A percentile compares a stretch with the other conserved stretches of the same genome.
Conservation (phyloP, 2,797 vertebrate genomes). For the Myoxocephalus aenaeus region DNA sequence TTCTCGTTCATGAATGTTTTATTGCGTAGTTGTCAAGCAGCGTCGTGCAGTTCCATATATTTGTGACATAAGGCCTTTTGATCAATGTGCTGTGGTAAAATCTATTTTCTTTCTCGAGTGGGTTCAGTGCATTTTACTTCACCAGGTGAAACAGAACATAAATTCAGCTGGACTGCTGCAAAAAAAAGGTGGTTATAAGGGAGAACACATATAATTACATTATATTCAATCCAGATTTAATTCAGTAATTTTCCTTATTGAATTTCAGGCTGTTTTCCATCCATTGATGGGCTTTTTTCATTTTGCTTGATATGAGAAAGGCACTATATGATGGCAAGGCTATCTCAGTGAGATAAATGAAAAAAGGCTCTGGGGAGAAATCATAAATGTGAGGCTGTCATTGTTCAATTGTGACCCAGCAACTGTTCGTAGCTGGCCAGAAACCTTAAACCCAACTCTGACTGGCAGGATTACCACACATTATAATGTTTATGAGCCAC, state of each 20-base stretch:
- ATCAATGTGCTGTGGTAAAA: slow-evolving; percentile 24
- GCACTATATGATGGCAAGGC: slow-evolving; percentile 36
- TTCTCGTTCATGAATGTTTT: background rate
- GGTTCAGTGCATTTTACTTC: slow-evolving; percentile 27
- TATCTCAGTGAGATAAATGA: slow-evolving; percentile 50
- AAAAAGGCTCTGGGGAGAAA: slow-evolving; percentile 50
- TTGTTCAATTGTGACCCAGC: slow-evolving; percentile 42
- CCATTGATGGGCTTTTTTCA: slow-evolving; percentile 39
- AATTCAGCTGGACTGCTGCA: background rate
- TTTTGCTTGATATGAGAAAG: slow-evolving; percentile 49
- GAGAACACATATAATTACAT: slow-evolving; percentile 15
- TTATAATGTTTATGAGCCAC: background rate
- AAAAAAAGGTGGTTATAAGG: slow-evolving; percentile 3
- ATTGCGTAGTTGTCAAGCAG: slow-evolving; percentile 1
- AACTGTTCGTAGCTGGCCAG: background rate
- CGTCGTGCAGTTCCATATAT: background rate
- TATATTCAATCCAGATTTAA: slow-evolving; percentile 37
- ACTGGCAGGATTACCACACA: slow-evolving; percentile 8
- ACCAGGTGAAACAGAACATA: slow-evolving; percentile 13
- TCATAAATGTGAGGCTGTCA: slow-evolving; percentile 45
- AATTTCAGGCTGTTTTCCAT: slow-evolving; percentile 27
- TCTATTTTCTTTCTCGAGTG: slow-evolving; percentile 12
- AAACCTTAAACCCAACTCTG: slow-evolving; percentile 25
- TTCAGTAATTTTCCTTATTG: background rate
- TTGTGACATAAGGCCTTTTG: slow-evolving; percentile 21